phyloP scores from a whole-genome alignment of 2,797 vertebrate species.

The Clamator glandarius region DNA sequence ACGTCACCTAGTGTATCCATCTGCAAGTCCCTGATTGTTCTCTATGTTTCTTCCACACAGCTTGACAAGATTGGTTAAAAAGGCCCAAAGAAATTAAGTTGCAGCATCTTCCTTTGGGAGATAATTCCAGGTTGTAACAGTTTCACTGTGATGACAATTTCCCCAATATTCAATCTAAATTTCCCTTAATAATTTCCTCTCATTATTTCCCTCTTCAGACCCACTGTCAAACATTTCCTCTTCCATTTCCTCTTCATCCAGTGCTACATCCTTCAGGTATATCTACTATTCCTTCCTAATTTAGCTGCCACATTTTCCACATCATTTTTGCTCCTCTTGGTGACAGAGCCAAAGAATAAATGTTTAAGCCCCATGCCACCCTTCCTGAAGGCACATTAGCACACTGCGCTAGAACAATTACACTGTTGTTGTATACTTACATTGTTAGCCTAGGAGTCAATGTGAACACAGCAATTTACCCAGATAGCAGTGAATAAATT shows the following conservation, averaged over 20 bases:
- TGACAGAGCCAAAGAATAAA: not conserved
- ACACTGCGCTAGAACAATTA: not conserved
- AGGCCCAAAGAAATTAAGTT: constrained; percentile 35
- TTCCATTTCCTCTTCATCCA: not conserved
- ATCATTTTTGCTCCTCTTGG: not conserved
- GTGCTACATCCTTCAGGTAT: not conserved
- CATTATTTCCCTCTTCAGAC: constrained; percentile 15
- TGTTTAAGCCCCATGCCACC: not conserved
- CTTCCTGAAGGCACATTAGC: not conserved
- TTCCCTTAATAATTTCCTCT: constrained; percentile 40
- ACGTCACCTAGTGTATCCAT: not conserved
- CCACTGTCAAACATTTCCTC: not conserved
- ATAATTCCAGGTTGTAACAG: constrained; percentile 8
- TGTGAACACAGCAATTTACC: not conserved
- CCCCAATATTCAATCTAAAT: constrained; percentile 20
- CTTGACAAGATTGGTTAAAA: constrained; percentile 35
- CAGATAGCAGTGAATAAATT: not conserved
- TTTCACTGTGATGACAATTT: not conserved
- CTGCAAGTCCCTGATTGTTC: not conserved
- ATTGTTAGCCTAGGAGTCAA: not conserved
- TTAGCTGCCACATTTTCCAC: not conserved
- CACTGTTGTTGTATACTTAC: not conserved
- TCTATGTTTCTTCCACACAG: not conserved
- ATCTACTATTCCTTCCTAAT: not conserved
- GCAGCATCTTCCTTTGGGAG: not conserved